Base-by-base conservation (phyloP, 64 coral and sea anemone genomes). In the Montipora capricornis region DNA sequence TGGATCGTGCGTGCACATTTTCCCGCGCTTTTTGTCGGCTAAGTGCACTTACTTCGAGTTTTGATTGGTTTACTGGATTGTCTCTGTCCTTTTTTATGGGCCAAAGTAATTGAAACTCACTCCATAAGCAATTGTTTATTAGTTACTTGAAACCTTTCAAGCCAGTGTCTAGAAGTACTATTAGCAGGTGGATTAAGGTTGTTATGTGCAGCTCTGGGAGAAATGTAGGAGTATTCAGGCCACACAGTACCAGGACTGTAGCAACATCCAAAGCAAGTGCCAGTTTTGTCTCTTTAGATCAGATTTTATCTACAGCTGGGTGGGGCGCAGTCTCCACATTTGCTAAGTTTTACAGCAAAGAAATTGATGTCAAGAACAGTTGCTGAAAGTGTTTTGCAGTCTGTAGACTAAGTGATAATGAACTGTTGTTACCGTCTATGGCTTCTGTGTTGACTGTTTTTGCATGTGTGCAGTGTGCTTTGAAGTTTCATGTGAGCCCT, bases 291-390 rank as follows among this genome's bases (percentile, higher is more conserved):
- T 77, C 61, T 12, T 66, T 90, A 37, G 89, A 80, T 29, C n/a
- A 57, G 17, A 90, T 90, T 37, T 14, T 90, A 29, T 62, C 77
- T 44, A 49, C 64, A n/a, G 29, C 74, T 90, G 89, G 77, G 3
- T 90, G 77, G 89, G 80, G 53, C 11, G 59, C 89, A 22, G 59
- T 44, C n/a, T 80, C 55, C 74, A 73, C 89, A 80, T 90, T 90
- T 81, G 58, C 51, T 52, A 80, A 81, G 45, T 90, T 85, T 85
- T 85, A 85, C 17, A 68, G 68, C 82, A 37, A 85, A 68, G 37
- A 20, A 9, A 44, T 85, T 85, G 59, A 66, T 85, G 60, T 66
- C n/a, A 13, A 68, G 8, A 73, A 91, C 70, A 68, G 51, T 67
- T 80, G 50, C 73, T 79, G 53, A 90, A 17, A 22, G 15, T 20